These are phyloP conservation scores for Parnassius glacialis DNA, from an alignment of 2,888 invertebrate genomes.

Conservation along the genomic window DNA sequence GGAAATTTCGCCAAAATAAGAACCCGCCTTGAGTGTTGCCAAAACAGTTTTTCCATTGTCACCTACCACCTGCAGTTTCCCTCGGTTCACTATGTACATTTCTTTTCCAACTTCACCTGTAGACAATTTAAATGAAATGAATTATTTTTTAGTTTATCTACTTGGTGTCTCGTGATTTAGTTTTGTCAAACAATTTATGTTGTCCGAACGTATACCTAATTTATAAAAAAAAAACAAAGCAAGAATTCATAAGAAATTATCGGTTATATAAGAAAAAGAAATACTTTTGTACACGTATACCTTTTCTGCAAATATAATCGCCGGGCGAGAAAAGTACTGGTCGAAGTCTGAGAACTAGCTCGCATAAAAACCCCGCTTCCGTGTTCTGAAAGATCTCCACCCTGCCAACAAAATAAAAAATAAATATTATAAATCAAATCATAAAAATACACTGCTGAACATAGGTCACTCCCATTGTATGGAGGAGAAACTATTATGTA, in stretches of 20 bases:
- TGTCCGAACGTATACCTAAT: no score
- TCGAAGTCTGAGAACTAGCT: slow-evolving; percentile 95
- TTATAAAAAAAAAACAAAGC: no score
- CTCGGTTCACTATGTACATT: slow-evolving; percentile 99
- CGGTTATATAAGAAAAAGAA: no score
- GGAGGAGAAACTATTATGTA: no score
- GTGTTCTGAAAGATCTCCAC: slow-evolving; percentile 99
- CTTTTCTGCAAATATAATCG: slow-evolving; percentile 99
- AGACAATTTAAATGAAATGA: not conserved
- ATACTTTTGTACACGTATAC: slow-evolving; percentile 68
- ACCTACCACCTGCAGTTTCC: slow-evolving; percentile 95
- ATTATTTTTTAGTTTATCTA: no score
- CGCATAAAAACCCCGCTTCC: slow-evolving; percentile 98
- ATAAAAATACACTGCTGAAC: no score
- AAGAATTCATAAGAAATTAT: no score
- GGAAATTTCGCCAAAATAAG: slow-evolving; percentile 99
- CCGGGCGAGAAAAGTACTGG: slow-evolving; percentile 99
- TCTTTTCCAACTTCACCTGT: slow-evolving; percentile 99
- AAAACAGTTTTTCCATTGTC: slow-evolving; percentile 97
- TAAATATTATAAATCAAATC: not conserved
- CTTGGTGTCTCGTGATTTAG: no score
- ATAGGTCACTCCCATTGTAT: no score
- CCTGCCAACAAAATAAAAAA: slow-evolving; percentile 56
- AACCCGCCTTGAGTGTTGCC: slow-evolving; percentile 98
- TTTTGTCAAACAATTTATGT: no score